These are phyloP conservation scores for Rhinolophus ferrumequinum DNA, from an alignment of 2,113 vertebrate species.

Conservation along the genomic window DNA sequence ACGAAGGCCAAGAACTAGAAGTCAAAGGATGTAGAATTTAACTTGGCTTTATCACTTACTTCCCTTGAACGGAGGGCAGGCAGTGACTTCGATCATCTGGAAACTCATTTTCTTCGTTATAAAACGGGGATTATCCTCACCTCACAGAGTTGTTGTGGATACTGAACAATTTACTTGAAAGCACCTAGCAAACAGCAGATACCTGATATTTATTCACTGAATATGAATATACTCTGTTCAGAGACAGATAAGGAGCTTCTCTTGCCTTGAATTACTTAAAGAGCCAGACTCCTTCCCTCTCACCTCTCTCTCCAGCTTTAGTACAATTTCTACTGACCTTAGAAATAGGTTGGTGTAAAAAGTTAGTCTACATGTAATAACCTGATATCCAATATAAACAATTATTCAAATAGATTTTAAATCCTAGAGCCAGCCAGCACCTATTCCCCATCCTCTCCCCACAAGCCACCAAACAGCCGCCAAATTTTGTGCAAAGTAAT, in stretches of 20 bases:
- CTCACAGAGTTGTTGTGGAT: conserved; percentile 42
- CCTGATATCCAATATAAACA: background rate
- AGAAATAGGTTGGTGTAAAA: conserved; percentile 51
- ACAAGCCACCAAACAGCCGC: background rate
- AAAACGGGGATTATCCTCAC: conserved; percentile 28
- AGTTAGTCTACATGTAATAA: conserved; percentile 27
- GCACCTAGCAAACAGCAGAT: conserved; percentile 25
- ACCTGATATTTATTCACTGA: conserved; percentile 57
- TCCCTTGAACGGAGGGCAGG: background rate
- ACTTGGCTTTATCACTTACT: background rate
- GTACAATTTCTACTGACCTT: conserved; percentile 30
- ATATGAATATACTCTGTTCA: conserved; percentile 28
- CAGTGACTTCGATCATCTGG: conserved; percentile 7
- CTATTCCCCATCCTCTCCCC: background rate
- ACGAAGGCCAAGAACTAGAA: background rate
- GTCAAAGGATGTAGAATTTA: background rate
- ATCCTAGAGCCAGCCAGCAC: background rate
- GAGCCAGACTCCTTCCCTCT: background rate
- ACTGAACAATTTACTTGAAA: conserved; percentile 64
- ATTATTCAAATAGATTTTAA: conserved; percentile 42
- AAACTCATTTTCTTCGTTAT: conserved; percentile 36
- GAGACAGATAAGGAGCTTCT: conserved; percentile 50
- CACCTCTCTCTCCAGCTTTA: background rate
- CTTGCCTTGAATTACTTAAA: conserved; percentile 44
- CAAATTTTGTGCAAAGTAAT: background rate